phyloP scores from a whole-genome alignment of 1,140 invertebrate species.

The Brachystomella parvula region DNA sequence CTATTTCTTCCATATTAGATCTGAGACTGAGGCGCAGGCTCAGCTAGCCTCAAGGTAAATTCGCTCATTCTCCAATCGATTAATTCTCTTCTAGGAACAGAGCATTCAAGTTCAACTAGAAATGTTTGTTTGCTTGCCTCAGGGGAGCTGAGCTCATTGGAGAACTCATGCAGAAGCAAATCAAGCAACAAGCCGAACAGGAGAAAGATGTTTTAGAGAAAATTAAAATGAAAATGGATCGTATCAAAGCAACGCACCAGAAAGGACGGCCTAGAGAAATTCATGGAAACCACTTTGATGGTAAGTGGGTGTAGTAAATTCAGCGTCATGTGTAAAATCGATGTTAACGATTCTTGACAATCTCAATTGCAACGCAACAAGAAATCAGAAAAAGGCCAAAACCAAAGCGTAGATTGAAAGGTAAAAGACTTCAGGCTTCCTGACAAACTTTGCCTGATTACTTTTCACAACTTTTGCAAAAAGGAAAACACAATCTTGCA shows the following conservation, averaged over 20 bases:
- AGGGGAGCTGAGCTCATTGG: slow-evolving; percentile 91
- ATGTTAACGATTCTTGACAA: neutral
- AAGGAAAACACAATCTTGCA: too few relatives aligned
- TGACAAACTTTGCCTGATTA: too few relatives aligned
- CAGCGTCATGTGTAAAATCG: neutral
- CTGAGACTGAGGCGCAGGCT: slow-evolving; percentile 84
- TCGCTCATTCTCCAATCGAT: neutral
- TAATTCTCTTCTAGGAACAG: neutral
- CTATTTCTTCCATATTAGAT: slow-evolving; percentile 85
- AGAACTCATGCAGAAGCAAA: slow-evolving; percentile 76
- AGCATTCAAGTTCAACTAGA: neutral
- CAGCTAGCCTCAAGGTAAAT: slow-evolving; percentile 74
- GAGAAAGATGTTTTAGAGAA: slow-evolving; percentile 82
- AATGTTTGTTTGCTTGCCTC: slow-evolving; percentile 34
- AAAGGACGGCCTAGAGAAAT: slow-evolving; percentile 42
- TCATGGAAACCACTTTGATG: slow-evolving; percentile 58
- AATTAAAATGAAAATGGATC: slow-evolving; percentile 93
- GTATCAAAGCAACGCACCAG: slow-evolving; percentile 84
- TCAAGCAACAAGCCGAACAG: slow-evolving; percentile 72
- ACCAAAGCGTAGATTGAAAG: too few relatives aligned
- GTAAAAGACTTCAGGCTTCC: too few relatives aligned
- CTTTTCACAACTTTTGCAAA: too few relatives aligned
- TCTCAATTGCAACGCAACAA: too few relatives aligned
- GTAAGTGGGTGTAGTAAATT: slow-evolving; percentile 47
- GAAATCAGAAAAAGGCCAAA: too few relatives aligned